Base-by-base conservation (phyloP, 2,113 vertebrate species). In the Coregonus clupeaformis region DNA sequence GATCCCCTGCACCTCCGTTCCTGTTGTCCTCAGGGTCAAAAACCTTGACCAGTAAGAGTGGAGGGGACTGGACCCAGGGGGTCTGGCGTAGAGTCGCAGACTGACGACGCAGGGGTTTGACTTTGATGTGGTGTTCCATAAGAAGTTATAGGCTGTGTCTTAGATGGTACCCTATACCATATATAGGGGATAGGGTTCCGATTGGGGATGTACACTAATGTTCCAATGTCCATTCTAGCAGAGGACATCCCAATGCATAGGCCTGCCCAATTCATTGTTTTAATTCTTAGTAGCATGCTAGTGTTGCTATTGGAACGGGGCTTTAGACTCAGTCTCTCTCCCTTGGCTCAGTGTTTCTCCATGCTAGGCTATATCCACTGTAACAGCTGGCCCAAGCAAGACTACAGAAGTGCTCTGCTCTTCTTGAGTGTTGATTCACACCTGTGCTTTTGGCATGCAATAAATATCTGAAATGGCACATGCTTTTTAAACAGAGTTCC, bases 1-100 rank as follows among this genome's bases (percentile, higher is more conserved):
- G 97, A 99, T 99, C 81, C 98, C 98, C 5, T 99, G 98, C 89
- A 98, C 97, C 47, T 99, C 98, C 0, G 98, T 99, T 52, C 98
- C 98, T 1, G 98, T 99, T 2, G 97, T 99, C 71, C 93, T 99
- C 30, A 94, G 97, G 22, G 96, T 99, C 69, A 99, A 99, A 91
- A 99, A 93, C 0, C 94, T 97, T 83, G 97, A 99, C 89, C 96
- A 95, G 84, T 96, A 91, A 92, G 2, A n/a, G 20, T 27, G 27
- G 27, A 27, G 27, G 27, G 27, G 27, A 27, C 1, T 27, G 13
- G 9, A n/a, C n/a, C n/a, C n/a, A n/a, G n/a, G 32, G 9, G 45
- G 20, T 73, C 36, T 52, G 71, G 32, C 32, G 1, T 42, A 42
- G 7, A 42, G 24, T 4, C 14, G 29, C 57, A 73, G 47, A 52